Evolutionary conservation across 2,113 vertebrate genomes (phyloP).

Genomic region (Seriola quinqueradiata): DNA sequence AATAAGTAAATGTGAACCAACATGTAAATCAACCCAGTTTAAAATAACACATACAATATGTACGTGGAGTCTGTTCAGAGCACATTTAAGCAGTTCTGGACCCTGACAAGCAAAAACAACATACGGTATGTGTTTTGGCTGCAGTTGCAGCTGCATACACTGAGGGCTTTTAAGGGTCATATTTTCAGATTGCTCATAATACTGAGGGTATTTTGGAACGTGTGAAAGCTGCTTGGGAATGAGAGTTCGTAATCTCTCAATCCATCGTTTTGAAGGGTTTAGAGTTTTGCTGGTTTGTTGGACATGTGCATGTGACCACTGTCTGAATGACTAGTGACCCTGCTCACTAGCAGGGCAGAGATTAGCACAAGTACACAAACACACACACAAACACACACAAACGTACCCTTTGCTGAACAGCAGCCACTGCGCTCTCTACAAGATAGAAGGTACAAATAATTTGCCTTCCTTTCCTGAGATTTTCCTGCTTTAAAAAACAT

Average conservation of each 20-base stretch:
- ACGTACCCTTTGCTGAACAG: not conserved
- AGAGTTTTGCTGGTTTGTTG: slow-evolving; percentile 35
- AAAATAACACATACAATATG: slow-evolving; percentile 1
- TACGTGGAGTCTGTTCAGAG: slow-evolving; percentile 1
- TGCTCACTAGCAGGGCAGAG: slow-evolving; percentile 21
- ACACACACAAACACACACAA: not conserved
- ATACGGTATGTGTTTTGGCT: slow-evolving; percentile 52
- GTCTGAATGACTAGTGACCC: not conserved
- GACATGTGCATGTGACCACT: slow-evolving; percentile 11
- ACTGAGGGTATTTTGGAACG: slow-evolving; percentile 21
- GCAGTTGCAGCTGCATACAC: slow-evolving; percentile 37
- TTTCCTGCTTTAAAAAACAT: not conserved
- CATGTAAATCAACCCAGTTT: slow-evolving; percentile 8
- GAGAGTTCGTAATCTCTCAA: slow-evolving; percentile 43
- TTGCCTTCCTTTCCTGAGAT: too few species aligned
- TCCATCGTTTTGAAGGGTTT: slow-evolving; percentile 54
- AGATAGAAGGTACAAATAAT: not conserved
- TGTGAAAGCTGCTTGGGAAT: slow-evolving; percentile 46
- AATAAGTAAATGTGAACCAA: slow-evolving; percentile 19
- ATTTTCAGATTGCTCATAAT: slow-evolving; percentile 53
- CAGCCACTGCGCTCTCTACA: not conserved
- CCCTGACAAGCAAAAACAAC: slow-evolving; percentile 48
- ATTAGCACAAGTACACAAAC: slow-evolving; percentile 15
- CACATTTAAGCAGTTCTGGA: slow-evolving; percentile 14
- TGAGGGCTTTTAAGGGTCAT: slow-evolving; percentile 36